Base-by-base conservation (phyloP, 2,888 invertebrate species). In the Watsonalla binaria region DNA sequence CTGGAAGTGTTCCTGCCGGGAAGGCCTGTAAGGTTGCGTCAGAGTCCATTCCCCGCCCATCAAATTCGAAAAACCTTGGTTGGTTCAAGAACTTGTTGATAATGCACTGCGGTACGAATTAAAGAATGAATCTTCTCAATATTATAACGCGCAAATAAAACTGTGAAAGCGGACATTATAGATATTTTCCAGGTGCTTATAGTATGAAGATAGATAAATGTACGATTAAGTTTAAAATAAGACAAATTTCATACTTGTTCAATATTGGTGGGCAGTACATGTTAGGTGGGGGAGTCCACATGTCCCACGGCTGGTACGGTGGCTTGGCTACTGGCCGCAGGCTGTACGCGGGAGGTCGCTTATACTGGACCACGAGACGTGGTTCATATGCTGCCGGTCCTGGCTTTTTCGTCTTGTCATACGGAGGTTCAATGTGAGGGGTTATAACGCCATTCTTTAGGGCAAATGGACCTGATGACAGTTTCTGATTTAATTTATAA, bases 211-310 rank as follows among this genome's bases (percentile, higher is more conserved):
- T n/a, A n/a, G n/a, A n/a, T n/a, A n/a, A n/a, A n/a, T n/a, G n/a
- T n/a, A n/a, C n/a, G n/a, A n/a, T n/a, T n/a, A n/a, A n/a, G n/a
- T 24, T 24, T 4, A 24, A 24, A 2, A 24, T 24, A 24, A 24
- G 24, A 24, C 24, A 24, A 33, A 45, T 11, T 5, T 34, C 76
- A 66, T 64, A 86, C 81, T 72, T 78, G 49, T 59, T 52, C 6
- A 75, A 72, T 53, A 78, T 72, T 1, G 76, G 70, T 0, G 89
- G 88, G 6, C 67, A 74, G 62, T 88, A 88, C 84, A 88, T 84
- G 60, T 88, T 89, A 5, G 88, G 78, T 2, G 88, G 76, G 0
- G 86, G 83, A 0, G 86, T 86, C 89, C 89, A 89, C 67, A 74
- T 69, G 47, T 86, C 86, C 65, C 72, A 74, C 0, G 84, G 60